phyloP scores from a whole-genome alignment of 2,797 vertebrate species.

The Pelobates cultripes region DNA sequence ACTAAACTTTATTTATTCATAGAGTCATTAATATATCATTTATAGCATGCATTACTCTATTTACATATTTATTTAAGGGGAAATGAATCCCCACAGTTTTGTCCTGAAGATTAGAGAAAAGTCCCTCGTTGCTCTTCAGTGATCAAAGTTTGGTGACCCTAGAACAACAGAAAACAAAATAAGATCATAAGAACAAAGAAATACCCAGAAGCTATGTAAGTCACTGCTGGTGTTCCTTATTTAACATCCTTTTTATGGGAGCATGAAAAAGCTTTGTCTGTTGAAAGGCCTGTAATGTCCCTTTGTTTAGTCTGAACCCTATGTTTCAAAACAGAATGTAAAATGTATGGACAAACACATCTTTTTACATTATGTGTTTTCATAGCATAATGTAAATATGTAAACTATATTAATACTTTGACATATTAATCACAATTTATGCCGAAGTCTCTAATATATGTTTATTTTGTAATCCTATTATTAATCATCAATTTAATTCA shows the following conservation, averaged over 20 bases:
- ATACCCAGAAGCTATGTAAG: constrained; percentile 79
- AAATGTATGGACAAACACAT: too few relatives aligned
- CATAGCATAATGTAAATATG: too few relatives aligned
- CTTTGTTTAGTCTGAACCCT: constrained; percentile 73
- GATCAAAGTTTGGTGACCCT: constrained; percentile 83
- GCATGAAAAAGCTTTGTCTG: constrained; percentile 70
- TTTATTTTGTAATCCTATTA: too few relatives aligned
- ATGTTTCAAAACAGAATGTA: constrained; percentile 49
- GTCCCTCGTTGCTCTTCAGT: constrained; percentile 73
- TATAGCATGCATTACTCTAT: constrained; percentile 49
- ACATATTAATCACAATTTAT: too few relatives aligned
- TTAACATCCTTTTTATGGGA: constrained; percentile 78
- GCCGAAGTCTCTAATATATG: too few relatives aligned
- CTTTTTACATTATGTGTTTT: too few relatives aligned
- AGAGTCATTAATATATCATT: constrained; percentile 38
- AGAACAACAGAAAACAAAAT: constrained; percentile 78
- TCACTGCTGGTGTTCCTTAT: constrained; percentile 79
- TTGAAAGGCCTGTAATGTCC: constrained; percentile 72
- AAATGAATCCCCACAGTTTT: constrained; percentile 63
- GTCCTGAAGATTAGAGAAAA: constrained; percentile 73
- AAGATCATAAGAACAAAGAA: constrained; percentile 82
- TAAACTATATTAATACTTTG: too few relatives aligned
- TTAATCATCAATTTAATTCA: too few relatives aligned
- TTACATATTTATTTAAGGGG: constrained; percentile 58
- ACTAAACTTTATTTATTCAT: constrained; percentile 22